These are phyloP conservation scores for Triops cancriformis DNA, from an alignment of 1,140 invertebrate species.

Conservation along the genomic window DNA sequence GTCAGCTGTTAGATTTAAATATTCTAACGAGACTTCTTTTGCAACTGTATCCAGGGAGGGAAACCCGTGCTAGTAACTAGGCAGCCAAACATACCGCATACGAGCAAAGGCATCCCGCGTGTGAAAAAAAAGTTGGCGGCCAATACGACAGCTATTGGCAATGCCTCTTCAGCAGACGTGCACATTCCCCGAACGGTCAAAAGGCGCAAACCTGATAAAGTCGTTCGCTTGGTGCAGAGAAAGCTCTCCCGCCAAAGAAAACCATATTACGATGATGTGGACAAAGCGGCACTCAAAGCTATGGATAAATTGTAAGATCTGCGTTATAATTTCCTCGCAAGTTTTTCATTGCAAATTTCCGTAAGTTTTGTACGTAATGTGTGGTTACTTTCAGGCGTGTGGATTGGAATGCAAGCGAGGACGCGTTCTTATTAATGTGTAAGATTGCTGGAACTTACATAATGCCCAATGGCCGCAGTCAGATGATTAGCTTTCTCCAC, in stretches of 20 bases:
- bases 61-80: not conserved
- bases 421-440: constrained; percentile 55
- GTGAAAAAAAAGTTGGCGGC: not conserved
- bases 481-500: constrained; percentile 41
- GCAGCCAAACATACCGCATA: not conserved
- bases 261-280: constrained; percentile 54
- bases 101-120: not conserved
- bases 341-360: too few relatives aligned
- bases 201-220: not conserved
- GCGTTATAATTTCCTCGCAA: not conserved
- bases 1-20: not conserved
- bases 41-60: not conserved
- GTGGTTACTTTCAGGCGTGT: constrained; percentile 39
- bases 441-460: constrained; percentile 57
- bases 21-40: too few relatives aligned
- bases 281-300: constrained; percentile 52
- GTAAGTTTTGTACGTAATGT: not conserved
- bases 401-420: constrained; percentile 46
- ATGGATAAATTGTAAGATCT: constrained; percentile 51
- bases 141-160: not conserved
- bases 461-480: constrained; percentile 46
- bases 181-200: not conserved
- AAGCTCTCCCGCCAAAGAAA: not conserved
- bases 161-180: not conserved
- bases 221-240: not conserved